Base-by-base conservation (phyloP, 1,140 invertebrate genomes). In the Calliopsis andreniformis region DNA sequence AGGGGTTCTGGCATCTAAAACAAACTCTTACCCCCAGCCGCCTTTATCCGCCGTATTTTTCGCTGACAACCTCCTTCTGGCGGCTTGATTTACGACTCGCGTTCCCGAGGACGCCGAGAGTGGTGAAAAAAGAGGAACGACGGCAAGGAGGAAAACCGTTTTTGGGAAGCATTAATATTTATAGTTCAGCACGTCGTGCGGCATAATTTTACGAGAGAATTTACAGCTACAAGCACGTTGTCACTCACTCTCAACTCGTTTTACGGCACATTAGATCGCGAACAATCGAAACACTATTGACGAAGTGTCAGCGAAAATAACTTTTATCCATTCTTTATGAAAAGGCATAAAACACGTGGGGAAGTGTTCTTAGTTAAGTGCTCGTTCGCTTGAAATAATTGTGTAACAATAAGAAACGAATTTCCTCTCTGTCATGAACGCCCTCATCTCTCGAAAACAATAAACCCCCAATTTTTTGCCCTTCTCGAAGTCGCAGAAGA, bases 81-180 rank as follows among this genome's bases (percentile, higher is more conserved):
- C 68, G 47, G 16, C 76, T 81, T 86, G 85, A 86, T 86, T 86
- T 86, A 86, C 82, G 84, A 76, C 79, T 43, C 76, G 30, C 80
- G 70, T 83, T 59, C 64, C 23, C 49, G 28, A 23, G 62, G 28
- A 67, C 28, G 71, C 16, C 14, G 47, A 59, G 47, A 69, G 64
- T 12, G 42, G 25, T 18, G 35, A 47, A 47, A 64, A 58, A 71
- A 53, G 32, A 71, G 43, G 25, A 71, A 70, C 59, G 64, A 79
- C 82, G 71, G 59, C 77, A 70, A 66, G 71, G 78, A 79, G 79
- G 78, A 84, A 78, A 82, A 84, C 78, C 78, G 82, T 86, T 84
- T 85, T 86, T 84, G 82, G 82, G 78, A 86, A 85, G 80, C 85
- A 86, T 87, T 85, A 85, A 87, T 87, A 87, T 87, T 87, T 87